Conservation (phyloP, 2,113 vertebrate genomes). For the Promerops cafer region DNA sequence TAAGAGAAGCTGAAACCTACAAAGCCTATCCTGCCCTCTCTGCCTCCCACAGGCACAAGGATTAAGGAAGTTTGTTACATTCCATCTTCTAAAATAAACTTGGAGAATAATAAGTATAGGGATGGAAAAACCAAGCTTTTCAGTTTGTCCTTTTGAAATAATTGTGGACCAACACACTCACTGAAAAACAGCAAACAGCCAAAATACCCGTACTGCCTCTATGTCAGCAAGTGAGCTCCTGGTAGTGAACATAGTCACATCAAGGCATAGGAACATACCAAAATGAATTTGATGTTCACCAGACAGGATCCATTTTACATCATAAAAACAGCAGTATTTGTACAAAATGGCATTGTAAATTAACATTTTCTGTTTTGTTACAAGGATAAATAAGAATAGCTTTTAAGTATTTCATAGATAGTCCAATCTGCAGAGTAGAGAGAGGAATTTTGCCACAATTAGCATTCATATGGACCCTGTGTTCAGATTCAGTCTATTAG, state of each 20-base stretch:
- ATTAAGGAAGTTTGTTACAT: background rate
- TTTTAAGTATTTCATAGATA: background rate
- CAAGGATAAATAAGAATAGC: background rate
- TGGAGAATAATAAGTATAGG: background rate
- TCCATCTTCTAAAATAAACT: background rate
- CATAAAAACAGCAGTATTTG: background rate
- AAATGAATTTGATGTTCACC: background rate
- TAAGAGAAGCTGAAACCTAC: constrained; percentile 22
- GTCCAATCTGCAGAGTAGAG: background rate
- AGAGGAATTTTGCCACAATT: background rate
- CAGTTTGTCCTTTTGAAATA: background rate
- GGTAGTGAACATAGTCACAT: background rate
- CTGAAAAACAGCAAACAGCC: background rate
- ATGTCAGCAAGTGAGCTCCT: background rate
- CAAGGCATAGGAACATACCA: background rate
- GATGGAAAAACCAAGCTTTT: background rate
- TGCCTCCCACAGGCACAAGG: background rate
- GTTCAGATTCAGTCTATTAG: background rate
- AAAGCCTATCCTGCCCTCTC: constrained; percentile 1
- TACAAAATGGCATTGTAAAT: background rate
- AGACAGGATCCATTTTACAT: background rate
- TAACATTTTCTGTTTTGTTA: background rate
- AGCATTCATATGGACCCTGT: background rate
- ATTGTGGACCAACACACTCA: background rate
- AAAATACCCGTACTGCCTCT: background rate